Evolutionary conservation across 2,113 vertebrate genomes (phyloP), one percentile per base, ranked within the genome.

Genomic region (Callipepla squamata): DNA sequence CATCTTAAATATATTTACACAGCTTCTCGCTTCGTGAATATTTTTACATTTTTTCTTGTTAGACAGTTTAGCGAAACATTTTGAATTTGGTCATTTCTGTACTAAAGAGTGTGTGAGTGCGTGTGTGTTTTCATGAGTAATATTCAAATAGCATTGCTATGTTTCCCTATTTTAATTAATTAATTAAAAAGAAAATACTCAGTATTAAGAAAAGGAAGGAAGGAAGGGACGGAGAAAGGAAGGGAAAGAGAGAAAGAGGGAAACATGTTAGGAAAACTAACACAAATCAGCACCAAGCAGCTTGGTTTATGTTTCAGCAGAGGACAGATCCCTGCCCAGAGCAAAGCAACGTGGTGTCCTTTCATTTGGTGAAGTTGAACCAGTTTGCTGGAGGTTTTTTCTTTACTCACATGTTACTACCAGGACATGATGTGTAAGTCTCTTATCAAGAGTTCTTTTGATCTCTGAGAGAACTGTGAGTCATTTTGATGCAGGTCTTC

Each of bases 361-460:
- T 69, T 57, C 53, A 13, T 55, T 61, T 67, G 10, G 8, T 23
- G 36, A 68, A 55, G 22, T 51, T 7, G 72, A 28, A 58, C 23
- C 1, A 4, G 30, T 34, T 80, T 47, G 28, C 57, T 51, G 25
- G 51, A 67, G 19, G 12, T 66, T 90, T 90, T 85, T 90, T 85
- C 63, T 55, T 30, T 59, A 26, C 32, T 62, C 78, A 2, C 13
- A 20, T 26, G 14, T 69, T 76, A 57, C 70, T 36, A 38, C 19
- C 15, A 72, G 69, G 47, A 91, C 85, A 47, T 58, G 82, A 80
- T 61, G 93, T 85, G 79, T 88, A 84, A 74, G 26, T 32, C n/a
- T 47, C 90, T 80, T 48, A 83, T 68, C 65, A 65, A 86, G 94
- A 94, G 53, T 69, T 59, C 50, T 69, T 90, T 94, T 89, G 62